These are phyloP conservation scores for Cephalopachus bancanus DNA, from an alignment of 2,797 vertebrate genomes.

Conservation along the genomic window DNA sequence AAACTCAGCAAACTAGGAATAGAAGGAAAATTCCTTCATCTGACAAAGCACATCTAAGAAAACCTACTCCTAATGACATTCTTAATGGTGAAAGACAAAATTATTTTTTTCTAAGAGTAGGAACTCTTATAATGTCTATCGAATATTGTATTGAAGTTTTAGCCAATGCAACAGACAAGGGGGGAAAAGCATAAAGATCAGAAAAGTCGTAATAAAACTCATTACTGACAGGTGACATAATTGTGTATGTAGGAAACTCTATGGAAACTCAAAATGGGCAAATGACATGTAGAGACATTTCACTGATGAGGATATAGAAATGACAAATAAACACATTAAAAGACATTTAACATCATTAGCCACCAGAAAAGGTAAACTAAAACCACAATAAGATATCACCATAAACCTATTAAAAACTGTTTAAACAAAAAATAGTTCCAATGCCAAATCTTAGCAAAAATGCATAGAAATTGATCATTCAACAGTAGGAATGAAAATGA, in stretches of 20 bases:
- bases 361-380: too few species aligned
- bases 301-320: too few species aligned
- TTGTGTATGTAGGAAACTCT: too few species aligned
- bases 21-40: neutral
- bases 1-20: too few species aligned
- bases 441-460: neutral
- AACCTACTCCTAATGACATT: neutral
- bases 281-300: too few species aligned
- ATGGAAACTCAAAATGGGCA: too few species aligned
- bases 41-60: neutral
- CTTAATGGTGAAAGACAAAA: neutral
- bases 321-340: too few species aligned
- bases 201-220: neutral
- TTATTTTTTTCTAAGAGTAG: neutral
- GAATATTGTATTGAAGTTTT: neutral
- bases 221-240: neutral
- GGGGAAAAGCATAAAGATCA: neutral
- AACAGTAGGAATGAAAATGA: too few species aligned
- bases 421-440: neutral
- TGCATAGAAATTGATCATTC: too few species aligned
- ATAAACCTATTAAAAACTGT: too few species aligned
- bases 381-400: too few species aligned
- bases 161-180: neutral
- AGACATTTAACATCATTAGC: too few species aligned
- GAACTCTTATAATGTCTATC: neutral